Evolutionary conservation across 2,113 vertebrate species (phyloP).

Genomic region (Brevimyrus niger): DNA sequence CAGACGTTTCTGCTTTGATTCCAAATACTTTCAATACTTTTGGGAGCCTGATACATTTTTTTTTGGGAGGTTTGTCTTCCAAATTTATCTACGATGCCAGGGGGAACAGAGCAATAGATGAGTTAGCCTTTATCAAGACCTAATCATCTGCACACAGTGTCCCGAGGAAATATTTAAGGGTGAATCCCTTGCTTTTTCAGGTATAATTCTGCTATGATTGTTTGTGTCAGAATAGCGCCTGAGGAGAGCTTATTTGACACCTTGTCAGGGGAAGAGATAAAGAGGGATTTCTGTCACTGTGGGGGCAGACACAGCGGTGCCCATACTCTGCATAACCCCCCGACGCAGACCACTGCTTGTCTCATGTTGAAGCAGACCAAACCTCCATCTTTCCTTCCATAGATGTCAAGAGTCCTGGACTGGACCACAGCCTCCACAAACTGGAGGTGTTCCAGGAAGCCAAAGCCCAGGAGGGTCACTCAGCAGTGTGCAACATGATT

Average conservation of each 20-base stretch:
- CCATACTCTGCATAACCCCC: conserved; percentile 31
- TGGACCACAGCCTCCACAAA: not conserved
- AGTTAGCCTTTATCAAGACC: conserved; percentile 35
- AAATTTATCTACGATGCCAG: not conserved
- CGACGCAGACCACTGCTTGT: conserved; percentile 46
- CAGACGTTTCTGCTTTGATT: not conserved
- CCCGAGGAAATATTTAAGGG: conserved; percentile 26
- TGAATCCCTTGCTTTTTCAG: conserved; percentile 23
- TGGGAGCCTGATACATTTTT: not conserved
- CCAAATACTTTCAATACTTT: not conserved
- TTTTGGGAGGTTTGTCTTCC: not conserved
- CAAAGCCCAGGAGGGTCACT: not conserved
- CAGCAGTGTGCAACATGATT: not conserved
- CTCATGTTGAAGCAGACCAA: conserved; percentile 56
- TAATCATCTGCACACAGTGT: conserved; percentile 27
- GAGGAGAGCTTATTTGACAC: conserved; percentile 69
- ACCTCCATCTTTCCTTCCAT: conserved; percentile 60
- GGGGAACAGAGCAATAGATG: conserved; percentile 15
- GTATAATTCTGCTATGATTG: conserved; percentile 31
- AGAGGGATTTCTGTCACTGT: conserved; percentile 59
- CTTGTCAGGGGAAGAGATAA: conserved; percentile 33
- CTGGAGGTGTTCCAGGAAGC: not conserved
- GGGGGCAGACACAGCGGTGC: conserved; percentile 23
- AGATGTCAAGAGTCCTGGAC: conserved; percentile 49
- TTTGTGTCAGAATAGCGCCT: conserved; percentile 58